Conservation (phyloP, 2,797 vertebrate genomes). For the Margarornis squamiger region DNA sequence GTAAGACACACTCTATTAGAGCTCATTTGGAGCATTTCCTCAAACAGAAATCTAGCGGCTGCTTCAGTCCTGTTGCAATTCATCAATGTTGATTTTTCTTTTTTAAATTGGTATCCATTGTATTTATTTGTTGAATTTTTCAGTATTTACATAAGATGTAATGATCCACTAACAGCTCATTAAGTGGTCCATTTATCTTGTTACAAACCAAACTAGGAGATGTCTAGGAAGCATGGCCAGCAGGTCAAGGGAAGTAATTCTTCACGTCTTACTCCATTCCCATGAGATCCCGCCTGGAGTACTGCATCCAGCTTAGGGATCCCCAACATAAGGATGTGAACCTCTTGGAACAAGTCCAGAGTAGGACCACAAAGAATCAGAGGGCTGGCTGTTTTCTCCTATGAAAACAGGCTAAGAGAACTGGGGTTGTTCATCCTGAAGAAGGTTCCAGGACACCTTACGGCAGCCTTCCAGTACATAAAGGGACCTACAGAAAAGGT, state of each 20-base stretch:
- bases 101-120: neutral
- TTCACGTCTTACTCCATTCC: neutral
- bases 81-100: neutral
- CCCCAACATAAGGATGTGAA: neutral
- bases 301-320: neutral
- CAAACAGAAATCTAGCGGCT: neutral
- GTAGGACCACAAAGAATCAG: neutral
- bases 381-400: neutral
- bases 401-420: neutral
- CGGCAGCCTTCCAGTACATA: neutral
- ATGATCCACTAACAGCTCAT: neutral
- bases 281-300: neutral
- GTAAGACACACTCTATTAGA: neutral
- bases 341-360: neutral
- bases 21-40: neutral
- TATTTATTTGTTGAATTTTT: neutral
- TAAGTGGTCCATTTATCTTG: neutral
- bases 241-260: neutral
- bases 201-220: neutral
- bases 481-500: neutral
- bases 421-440: neutral
- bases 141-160: neutral
- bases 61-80: neutral
- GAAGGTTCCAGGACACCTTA: neutral
- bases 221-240: neutral